Base-by-base conservation (phyloP, 2,113 vertebrate species). In the Nansenia antarctica region DNA sequence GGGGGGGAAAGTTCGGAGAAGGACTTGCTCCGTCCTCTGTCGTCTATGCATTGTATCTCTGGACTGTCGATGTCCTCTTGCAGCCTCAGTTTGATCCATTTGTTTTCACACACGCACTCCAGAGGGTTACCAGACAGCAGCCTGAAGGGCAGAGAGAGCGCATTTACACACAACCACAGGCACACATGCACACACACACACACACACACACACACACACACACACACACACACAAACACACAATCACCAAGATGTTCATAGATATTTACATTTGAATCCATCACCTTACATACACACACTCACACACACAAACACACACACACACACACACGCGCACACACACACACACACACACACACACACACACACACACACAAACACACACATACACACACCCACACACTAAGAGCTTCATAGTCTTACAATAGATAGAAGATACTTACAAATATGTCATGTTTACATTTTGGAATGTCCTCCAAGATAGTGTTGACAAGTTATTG, bases 61-160 rank as follows among this genome's bases (percentile, higher is more conserved):
- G 45, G 1, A 20, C 45, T 49, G 18, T 49, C 45, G 27, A 74
- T 72, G 69, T 94, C 94, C 18, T 89, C 91, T 70, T 91, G 93
- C 69, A 94, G 89, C 85, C 94, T 92, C 53, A 93, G 87, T 88
- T 97, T 96, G 90, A 99, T 94, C 98, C 98, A 99, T 86, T 96
- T 88, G 80, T 98, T 96, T 78, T 96, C 95, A 89, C 98, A 99
- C 71, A 94, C 94, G 74, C 98, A 99, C 1, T 90, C 88, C 82
- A 99, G 93, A 1, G 96, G 95, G 89, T 99, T 99, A 61, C 93
- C 95, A 53, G 87, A 87, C 78, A 99, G 83, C 72, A 95, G 80
- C 81, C 98, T 99, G 42, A 20, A 71, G 4, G 20, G 65, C 2
- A 53, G 52, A 70, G 66, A 35, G n/a, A 47, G 3, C 30, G 20